A percentile compares a stretch with the other conserved stretches of the same genome.
phyloP scores from a whole-genome alignment of 1,140 invertebrate genomes.

The Cherax quadricarinatus region DNA sequence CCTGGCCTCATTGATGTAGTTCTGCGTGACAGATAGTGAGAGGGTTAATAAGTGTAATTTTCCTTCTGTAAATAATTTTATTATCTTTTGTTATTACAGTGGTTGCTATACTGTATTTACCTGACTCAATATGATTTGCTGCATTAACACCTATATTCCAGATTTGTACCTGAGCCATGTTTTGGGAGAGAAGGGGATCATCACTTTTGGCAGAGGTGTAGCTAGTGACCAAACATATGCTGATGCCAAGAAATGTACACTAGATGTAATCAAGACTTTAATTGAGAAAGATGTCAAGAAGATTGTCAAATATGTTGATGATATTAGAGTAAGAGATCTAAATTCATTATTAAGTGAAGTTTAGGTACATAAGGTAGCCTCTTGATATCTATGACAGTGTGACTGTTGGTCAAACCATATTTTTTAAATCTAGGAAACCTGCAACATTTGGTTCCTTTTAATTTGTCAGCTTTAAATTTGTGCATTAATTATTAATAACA shows the following conservation, averaged over 20 bases:
- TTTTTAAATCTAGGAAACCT: not conserved
- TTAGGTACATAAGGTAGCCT: not conserved
- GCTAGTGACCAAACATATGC: not conserved
- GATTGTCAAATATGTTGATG: conserved; percentile 41
- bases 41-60: too few species aligned
- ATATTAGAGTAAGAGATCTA: conserved; percentile 38
- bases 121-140: too few species aligned
- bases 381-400: not conserved
- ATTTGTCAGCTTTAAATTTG: not conserved
- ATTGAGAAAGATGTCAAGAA: conserved; percentile 32
- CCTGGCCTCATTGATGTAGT: too few species aligned
- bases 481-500: too few species aligned
- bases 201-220: conserved; percentile 21
- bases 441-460: not conserved
- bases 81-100: too few species aligned
- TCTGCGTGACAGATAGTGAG: too few species aligned
- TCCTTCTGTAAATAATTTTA: too few species aligned
- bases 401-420: not conserved
- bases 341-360: not conserved
- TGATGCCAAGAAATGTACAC: conserved; percentile 26
- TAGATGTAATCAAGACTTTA: conserved; percentile 33
- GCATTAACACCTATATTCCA: not conserved
- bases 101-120: too few species aligned
- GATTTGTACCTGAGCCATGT: conserved; percentile 46
- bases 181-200: conserved; percentile 38